phyloP scores from a whole-genome alignment of 2,888 invertebrate species.

The Amphipyra tragopoginis region DNA sequence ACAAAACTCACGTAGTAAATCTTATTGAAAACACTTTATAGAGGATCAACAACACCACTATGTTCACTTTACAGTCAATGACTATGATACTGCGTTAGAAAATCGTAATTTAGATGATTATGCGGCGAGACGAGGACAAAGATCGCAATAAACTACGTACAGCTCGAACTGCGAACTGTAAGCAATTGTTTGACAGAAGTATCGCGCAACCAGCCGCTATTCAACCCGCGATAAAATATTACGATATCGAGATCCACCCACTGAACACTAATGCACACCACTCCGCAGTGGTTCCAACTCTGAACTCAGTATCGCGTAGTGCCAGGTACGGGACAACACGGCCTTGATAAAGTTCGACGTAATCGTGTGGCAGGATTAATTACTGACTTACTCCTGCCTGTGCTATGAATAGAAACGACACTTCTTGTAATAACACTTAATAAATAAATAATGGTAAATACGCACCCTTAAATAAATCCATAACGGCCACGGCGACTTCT shows the following conservation, averaged over 20 bases:
- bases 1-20: conserved; percentile 42
- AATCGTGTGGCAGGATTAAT: conserved; percentile 66
- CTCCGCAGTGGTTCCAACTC: conserved; percentile 61
- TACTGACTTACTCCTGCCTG: conserved; percentile 40
- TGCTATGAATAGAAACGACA: conserved; percentile 4
- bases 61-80: conserved; percentile 21
- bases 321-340: conserved; percentile 84
- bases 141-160: conserved; percentile 54
- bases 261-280: conserved; percentile 67
- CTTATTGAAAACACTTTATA: conserved; percentile 23
- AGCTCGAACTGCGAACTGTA: conserved; percentile 27
- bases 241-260: conserved; percentile 82
- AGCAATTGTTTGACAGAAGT: conserved; percentile 47
- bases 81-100: conserved; percentile 22
- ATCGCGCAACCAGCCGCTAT: conserved; percentile 52
- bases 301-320: conserved; percentile 70
- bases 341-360: conserved; percentile 84
- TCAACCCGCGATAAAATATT: conserved; percentile 69
- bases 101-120: conserved; percentile 30
- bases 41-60: conserved; percentile 37
- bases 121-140: conserved; percentile 54
- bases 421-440: conserved; percentile 1
- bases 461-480: conserved; percentile 59
- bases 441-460: conserved; percentile 14
- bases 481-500: conserved; percentile 37